Conservation (phyloP, 2,113 vertebrate species). For the Halcyon senegalensis region DNA sequence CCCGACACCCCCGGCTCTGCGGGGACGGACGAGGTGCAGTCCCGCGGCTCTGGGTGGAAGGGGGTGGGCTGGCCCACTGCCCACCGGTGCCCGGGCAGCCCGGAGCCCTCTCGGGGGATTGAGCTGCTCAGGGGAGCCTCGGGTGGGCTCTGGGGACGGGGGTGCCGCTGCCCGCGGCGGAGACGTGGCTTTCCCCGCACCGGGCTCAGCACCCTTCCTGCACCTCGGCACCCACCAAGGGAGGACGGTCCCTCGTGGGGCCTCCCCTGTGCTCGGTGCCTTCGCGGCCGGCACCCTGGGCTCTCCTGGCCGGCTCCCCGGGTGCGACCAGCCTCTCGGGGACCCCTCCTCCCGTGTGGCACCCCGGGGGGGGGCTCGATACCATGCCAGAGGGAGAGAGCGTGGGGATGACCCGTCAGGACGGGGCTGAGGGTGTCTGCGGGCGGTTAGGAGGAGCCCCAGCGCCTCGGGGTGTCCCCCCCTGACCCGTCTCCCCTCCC, state of each 20-base stretch:
- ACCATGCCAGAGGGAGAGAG: neutral
- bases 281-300: rapidly evolving
- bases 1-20: neutral
- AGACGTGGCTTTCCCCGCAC: rapidly evolving
- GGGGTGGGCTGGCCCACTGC: neutral
- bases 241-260: neutral
- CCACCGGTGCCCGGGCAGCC: neutral
- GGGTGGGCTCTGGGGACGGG: rapidly evolving
- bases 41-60: rapidly evolving
- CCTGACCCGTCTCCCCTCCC: neutral
- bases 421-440: too few species aligned
- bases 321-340: neutral
- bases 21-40: too few species aligned
- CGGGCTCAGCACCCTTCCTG: neutral
- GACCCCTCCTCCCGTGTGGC: neutral
- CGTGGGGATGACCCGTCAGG: rapidly evolving
- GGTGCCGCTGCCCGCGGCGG: neutral
- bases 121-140: too few species aligned
- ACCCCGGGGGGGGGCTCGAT: neutral
- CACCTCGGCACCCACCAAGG: neutral
- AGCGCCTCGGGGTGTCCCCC: neutral
- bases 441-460: neutral
- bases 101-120: neutral
- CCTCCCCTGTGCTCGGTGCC: rapidly evolving
- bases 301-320: neutral